Evolutionary conservation across 2,888 invertebrate species (phyloP).

Genomic region (Patella ulyssiponensis): DNA sequence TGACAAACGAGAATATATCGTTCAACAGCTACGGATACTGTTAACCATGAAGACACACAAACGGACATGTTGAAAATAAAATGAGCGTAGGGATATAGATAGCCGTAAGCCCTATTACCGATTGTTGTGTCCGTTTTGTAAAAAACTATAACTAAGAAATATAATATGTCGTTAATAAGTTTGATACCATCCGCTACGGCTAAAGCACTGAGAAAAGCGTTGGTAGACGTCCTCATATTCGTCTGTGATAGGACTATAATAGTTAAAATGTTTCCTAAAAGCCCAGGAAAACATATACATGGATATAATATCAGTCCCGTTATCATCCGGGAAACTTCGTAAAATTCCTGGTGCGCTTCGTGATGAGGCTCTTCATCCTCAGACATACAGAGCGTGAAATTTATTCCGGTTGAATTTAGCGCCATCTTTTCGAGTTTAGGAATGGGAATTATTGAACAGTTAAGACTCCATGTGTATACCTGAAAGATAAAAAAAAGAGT

Average conservation of each 20-base stretch:
- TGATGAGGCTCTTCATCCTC: not conserved
- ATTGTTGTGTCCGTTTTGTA: constrained; percentile 45
- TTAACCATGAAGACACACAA: constrained; percentile 65
- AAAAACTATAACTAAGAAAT: constrained; percentile 60
- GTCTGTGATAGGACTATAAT: constrained; percentile 59
- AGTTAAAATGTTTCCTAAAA: constrained; percentile 60
- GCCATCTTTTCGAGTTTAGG: not conserved
- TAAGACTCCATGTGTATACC: too few species aligned
- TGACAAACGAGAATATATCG: constrained; percentile 66
- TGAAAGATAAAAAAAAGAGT: too few species aligned
- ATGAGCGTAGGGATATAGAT: constrained; percentile 66
- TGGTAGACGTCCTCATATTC: constrained; percentile 64
- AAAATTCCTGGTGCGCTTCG: constrained; percentile 50
- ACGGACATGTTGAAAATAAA: constrained; percentile 64
- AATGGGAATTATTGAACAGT: not conserved
- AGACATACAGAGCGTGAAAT: not conserved
- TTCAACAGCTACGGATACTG: constrained; percentile 66
- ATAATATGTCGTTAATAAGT: constrained; percentile 62
- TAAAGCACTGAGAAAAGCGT: constrained; percentile 60
- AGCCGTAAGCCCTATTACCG: constrained; percentile 50
- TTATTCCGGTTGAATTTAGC: not conserved
- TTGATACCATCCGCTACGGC: constrained; percentile 65
- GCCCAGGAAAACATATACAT: constrained; percentile 58
- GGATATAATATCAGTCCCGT: constrained; percentile 65
- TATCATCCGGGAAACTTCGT: constrained; percentile 49